These are phyloP conservation scores for Raja brachyura DNA, from an alignment of 2,113 vertebrate genomes.

Conservation along the genomic window DNA sequence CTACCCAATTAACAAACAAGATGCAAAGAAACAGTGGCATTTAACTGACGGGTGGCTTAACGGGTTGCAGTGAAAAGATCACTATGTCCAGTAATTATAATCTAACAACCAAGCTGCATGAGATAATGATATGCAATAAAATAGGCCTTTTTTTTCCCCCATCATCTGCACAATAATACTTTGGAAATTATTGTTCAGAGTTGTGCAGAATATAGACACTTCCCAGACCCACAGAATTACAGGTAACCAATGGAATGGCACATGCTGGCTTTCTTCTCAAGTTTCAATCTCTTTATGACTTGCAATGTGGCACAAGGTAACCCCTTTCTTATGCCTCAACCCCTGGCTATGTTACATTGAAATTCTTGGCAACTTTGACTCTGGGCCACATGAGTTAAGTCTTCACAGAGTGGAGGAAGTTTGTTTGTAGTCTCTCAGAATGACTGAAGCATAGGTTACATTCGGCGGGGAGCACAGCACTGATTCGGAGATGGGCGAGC, in stretches of 20 bases:
- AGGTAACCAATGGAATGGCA: not conserved
- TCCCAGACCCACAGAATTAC: not conserved
- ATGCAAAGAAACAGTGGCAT: not conserved
- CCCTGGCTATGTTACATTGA: constrained; percentile 35
- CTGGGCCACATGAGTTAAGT: not conserved
- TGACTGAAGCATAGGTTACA: constrained; percentile 73
- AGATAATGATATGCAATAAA: not conserved
- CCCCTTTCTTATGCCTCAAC: not conserved
- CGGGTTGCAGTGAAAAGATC: not conserved
- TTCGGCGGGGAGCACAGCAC: constrained; percentile 70
- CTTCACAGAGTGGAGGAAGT: constrained; percentile 93
- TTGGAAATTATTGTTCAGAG: constrained; percentile 1
- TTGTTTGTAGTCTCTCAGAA: constrained; percentile 83
- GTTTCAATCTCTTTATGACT: not conserved
- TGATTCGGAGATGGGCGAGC: constrained; percentile 71
- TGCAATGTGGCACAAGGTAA: not conserved
- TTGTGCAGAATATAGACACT: not conserved
- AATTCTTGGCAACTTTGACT: constrained; percentile 33
- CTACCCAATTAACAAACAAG: not conserved
- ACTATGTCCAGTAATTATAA: not conserved
- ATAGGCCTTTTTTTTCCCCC: not conserved
- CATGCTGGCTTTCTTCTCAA: not conserved
- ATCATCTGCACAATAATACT: not conserved
- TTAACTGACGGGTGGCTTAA: not conserved
- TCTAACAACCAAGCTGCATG: not conserved